Evolutionary conservation across 2,888 invertebrate species (phyloP).

Genomic region (Eupithecia centaureata): DNA sequence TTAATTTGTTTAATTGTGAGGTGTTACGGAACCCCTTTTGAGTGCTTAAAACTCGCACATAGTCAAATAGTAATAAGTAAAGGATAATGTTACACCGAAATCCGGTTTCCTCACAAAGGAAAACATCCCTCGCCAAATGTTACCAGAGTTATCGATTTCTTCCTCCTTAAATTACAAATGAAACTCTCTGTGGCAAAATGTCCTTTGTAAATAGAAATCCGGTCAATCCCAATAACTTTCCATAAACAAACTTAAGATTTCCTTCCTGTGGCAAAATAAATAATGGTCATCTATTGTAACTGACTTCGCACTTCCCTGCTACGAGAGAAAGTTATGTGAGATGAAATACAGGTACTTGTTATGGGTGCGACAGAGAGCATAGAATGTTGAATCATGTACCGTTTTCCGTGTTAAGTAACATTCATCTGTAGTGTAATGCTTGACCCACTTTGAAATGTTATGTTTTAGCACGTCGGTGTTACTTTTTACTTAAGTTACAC

Average conservation of each 20-base stretch:
- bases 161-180: no score
- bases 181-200: not conserved
- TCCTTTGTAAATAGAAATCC: not conserved
- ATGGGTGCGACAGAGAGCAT: constrained; percentile 23
- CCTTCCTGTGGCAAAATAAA: constrained; percentile 28
- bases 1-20: no score
- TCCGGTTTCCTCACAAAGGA: no score
- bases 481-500: not conserved
- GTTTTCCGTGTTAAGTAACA: constrained; percentile 55
- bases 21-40: no score
- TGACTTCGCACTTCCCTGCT: constrained; percentile 43
- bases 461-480: not conserved
- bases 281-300: constrained; percentile 51
- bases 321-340: constrained; percentile 51
- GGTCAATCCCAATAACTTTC: not conserved
- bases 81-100: no score
- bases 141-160: no score
- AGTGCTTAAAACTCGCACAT: no score
- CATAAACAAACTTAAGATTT: not conserved
- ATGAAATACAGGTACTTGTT: constrained; percentile 21
- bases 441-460: constrained; percentile 31
- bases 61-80: no score
- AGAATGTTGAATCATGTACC: constrained; percentile 56
- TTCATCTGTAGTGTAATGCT: constrained; percentile 38
- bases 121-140: no score